Evolutionary conservation across 2,797 vertebrate genomes (phyloP).

Genomic region (Spondyliosoma cantharus): DNA sequence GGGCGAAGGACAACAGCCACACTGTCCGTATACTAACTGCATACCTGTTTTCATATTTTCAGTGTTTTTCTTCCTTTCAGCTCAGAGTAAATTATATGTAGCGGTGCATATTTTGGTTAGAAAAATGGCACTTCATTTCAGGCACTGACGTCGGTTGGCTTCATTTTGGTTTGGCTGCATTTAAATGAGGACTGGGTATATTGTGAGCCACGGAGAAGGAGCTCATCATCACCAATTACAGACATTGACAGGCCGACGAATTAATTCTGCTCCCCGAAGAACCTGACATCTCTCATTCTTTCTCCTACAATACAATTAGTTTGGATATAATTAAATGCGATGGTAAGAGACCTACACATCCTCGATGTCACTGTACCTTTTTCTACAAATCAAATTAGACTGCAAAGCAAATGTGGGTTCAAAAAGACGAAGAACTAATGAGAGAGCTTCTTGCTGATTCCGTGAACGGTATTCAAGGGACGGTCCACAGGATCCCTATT

Average conservation of each 20-base stretch:
- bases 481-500: conserved; percentile 33
- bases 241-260: conserved; percentile 34
- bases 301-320: conserved; percentile 45
- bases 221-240: conserved; percentile 52
- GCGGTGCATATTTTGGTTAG: conserved; percentile 1
- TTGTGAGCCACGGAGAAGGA: conserved; percentile 25
- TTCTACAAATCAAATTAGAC: conserved; percentile 42
- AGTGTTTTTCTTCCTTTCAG: neutral
- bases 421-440: conserved; percentile 33
- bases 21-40: neutral
- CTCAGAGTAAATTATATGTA: conserved; percentile 18
- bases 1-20: conserved; percentile 10
- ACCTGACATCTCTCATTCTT: conserved; percentile 38
- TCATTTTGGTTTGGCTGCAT: conserved; percentile 16
- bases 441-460: conserved; percentile 26
- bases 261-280: conserved; percentile 30
- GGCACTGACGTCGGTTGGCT: conserved; percentile 22
- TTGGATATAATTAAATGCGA: conserved; percentile 20
- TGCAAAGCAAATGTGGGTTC: conserved; percentile 29
- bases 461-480: conserved; percentile 13
- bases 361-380: conserved; percentile 2
- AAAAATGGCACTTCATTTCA: conserved; percentile 30
- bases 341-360: conserved; percentile 22
- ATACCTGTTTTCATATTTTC: conserved; percentile 5
- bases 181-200: conserved; percentile 33